These are phyloP conservation scores for Athrips mouffetella DNA, from an alignment of 2,888 invertebrate species.

Conservation along the genomic window DNA sequence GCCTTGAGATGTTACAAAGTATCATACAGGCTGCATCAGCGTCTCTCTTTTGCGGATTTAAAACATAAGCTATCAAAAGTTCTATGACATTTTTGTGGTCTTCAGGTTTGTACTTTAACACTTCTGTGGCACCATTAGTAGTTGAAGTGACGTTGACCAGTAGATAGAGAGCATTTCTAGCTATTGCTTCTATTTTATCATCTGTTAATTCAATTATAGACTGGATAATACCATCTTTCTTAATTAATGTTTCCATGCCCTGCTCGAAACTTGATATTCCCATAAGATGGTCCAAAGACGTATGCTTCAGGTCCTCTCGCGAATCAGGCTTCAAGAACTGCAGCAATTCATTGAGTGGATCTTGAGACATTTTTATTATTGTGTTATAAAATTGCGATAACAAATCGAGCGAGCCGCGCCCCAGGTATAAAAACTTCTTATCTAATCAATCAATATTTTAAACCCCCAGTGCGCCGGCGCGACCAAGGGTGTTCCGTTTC, in stretches of 20 bases:
- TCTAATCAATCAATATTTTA: too few species aligned
- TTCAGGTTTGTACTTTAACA: conserved; percentile 60
- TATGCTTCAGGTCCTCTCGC: conserved; percentile 84
- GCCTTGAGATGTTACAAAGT: conserved; percentile 86
- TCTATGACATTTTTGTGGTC: conserved; percentile 47
- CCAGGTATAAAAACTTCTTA: too few species aligned
- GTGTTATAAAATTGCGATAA: too few species aligned
- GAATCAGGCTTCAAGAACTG: conserved; percentile 81
- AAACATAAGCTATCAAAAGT: conserved; percentile 54
- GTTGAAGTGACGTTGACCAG: conserved; percentile 87
- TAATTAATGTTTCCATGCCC: conserved; percentile 79
- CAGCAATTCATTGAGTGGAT: conserved; percentile 80
- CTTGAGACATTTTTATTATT: too few species aligned
- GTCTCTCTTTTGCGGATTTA: conserved; percentile 58
- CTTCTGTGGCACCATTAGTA: conserved; percentile 75
- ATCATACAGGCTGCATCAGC: conserved; percentile 90
- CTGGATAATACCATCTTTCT: conserved; percentile 76
- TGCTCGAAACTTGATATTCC: conserved; percentile 84
- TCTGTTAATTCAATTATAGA: conserved; percentile 80
- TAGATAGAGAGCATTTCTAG: conserved; percentile 83
- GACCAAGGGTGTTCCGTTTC: too few species aligned
- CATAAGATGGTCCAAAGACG: conserved; percentile 82
- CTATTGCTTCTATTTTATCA: conserved; percentile 79
- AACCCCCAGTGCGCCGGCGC: too few species aligned
- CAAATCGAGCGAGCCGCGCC: too few species aligned